These are phyloP conservation scores for Plagodis dolabraria DNA, from an alignment of 2,888 invertebrate genomes.

Conservation along the genomic window DNA sequence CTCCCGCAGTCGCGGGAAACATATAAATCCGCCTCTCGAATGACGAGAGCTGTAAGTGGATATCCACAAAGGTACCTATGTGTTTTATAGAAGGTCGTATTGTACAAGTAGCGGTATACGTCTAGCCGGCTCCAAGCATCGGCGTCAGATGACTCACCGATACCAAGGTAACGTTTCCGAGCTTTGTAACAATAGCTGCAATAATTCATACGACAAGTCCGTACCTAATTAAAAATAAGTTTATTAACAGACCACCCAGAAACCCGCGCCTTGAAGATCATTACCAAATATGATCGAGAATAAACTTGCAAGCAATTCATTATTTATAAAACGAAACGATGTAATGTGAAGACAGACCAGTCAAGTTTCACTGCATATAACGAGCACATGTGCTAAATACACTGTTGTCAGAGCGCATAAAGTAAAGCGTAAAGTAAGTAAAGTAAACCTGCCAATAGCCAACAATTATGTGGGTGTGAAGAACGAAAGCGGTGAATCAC, in stretches of 20 bases:
- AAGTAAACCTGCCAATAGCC: slow-evolving; percentile 52
- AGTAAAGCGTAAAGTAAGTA: slow-evolving; percentile 40
- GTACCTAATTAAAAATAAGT: slow-evolving; percentile 30
- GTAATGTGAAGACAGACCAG: slow-evolving; percentile 33
- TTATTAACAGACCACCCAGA: slow-evolving; percentile 15
- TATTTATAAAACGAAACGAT: slow-evolving; percentile 30
- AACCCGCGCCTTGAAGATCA: slow-evolving; percentile 3
- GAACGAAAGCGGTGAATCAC: slow-evolving; percentile 75
- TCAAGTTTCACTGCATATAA: slow-evolving; percentile 44
- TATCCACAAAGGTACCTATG: slow-evolving; percentile 16
- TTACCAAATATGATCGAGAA: slow-evolving; percentile 10
- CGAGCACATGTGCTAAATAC: slow-evolving; percentile 43
- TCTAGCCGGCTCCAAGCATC: slow-evolving; percentile 62
- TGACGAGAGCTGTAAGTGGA: slow-evolving; percentile 39
- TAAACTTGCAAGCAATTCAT: slow-evolving; percentile 4
- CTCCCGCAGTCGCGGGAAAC: slow-evolving; percentile 47
- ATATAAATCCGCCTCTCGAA: slow-evolving; percentile 54
- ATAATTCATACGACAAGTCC: slow-evolving; percentile 28
- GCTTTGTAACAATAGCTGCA: slow-evolving; percentile 42
- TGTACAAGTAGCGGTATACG: slow-evolving; percentile 35
- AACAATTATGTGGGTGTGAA: slow-evolving; percentile 63
- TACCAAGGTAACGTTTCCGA: slow-evolving; percentile 53
- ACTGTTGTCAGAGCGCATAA: slow-evolving; percentile 41
- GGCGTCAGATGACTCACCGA: slow-evolving; percentile 69
- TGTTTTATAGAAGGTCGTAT: slow-evolving; percentile 28